Percentiles rank a stretch among this genome's conserved stretches.
Evolutionary conservation across 2,797 vertebrate species (phyloP).

Genomic region (Anguilla marmorata): DNA sequence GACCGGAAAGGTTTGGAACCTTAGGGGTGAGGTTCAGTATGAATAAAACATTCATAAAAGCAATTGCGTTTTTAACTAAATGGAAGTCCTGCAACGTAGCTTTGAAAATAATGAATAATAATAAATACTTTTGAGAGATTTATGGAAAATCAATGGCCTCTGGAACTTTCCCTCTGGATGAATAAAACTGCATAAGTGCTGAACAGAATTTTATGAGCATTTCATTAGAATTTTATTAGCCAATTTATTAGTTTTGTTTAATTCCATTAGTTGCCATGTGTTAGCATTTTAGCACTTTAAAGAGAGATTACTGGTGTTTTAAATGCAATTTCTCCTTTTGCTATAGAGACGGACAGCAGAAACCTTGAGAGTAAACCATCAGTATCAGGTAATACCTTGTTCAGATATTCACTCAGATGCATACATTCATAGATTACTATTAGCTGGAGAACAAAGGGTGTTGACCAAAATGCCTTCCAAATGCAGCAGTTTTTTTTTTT

Average conservation of each 20-base stretch:
- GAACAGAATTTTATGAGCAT: neutral
- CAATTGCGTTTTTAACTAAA: neutral
- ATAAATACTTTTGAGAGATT: neutral
- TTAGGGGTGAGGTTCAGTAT: slow-evolving; percentile 80
- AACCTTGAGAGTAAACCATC: slow-evolving; percentile 86
- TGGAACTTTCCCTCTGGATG: neutral
- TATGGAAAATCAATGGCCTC: neutral
- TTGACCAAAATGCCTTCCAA: neutral
- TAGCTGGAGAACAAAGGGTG: neutral
- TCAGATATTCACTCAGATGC: neutral
- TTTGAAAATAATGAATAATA: neutral
- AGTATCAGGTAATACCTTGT: slow-evolving; percentile 83
- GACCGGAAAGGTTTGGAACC: slow-evolving; percentile 84
- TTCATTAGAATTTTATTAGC: neutral
- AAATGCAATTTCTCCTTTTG: slow-evolving; percentile 22
- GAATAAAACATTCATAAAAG: neutral
- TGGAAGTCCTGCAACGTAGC: neutral
- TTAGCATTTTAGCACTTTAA: neutral
- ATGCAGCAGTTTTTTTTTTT: neutral
- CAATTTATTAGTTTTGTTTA: no score
- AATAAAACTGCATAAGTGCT: neutral
- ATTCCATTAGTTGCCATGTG: no score
- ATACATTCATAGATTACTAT: neutral
- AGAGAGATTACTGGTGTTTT: neutral
- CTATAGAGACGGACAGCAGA: slow-evolving; percentile 87